Base-by-base conservation (phyloP, 2,888 invertebrate genomes). In the Xanthia icteritia region DNA sequence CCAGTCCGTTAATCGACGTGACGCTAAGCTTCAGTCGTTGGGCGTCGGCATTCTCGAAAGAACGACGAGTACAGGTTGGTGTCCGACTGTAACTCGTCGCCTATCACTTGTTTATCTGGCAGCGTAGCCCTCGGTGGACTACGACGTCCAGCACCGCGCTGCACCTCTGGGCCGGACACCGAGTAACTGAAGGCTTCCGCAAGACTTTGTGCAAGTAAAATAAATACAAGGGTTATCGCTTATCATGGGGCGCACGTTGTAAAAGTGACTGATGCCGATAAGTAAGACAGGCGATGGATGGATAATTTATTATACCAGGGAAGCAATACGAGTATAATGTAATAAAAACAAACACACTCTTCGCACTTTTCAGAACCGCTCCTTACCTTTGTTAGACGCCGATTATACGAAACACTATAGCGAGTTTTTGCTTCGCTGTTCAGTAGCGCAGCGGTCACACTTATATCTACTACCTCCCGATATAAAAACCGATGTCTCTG, bases 381-480 rank as follows among this genome's bases (percentile, higher is more conserved):
- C 56, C 42, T 63, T 63, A 80, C 31, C 61, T 80, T 80, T 74
- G 74, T 51, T 31, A 63, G 63, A 31, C 66, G 56, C 42, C 71
- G 65, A 64, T 79, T 58, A 79, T n/a, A 42, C 20, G 27, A 66
- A 73, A 79, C 73, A 79, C 73, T 79, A 65, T 73, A 73, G 64
- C n/a, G 64, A 77, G 80, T 85, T 88, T 87, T 85, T 86, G 80
- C 85, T 63, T 85, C 72, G 60, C 72, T 84, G 73, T 74, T 84
- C 85, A 83, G 85, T 87, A 83, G 88, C 89, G 89, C 85, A 70
- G 83, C 75, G 85, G 86, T 87, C 87, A 81, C 82, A 83, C 81
- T 82, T 68, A 73, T 79, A 81, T 71, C 77, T 67, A 75, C 67
- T 71, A 71, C 68, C 79, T 79, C 27, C 27, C 42, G 67, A 81